These are phyloP conservation scores for Listronotus bonariensis DNA, from an alignment of 1,140 invertebrate genomes.

Conservation along the genomic window DNA sequence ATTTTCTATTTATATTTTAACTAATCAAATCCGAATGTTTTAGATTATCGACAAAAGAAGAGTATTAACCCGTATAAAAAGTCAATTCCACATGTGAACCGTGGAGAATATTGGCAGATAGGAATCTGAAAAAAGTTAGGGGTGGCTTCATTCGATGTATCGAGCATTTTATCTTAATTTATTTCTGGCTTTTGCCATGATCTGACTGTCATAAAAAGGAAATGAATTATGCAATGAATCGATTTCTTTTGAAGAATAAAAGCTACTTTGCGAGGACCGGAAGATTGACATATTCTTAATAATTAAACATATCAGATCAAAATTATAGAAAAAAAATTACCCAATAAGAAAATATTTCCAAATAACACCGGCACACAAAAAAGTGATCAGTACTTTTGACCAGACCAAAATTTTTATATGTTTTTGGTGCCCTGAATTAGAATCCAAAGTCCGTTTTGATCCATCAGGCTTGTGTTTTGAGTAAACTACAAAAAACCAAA, in stretches of 20 bases:
- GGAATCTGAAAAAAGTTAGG: conserved; percentile 32
- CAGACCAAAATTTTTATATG: too few species aligned
- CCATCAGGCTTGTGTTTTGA: too few species aligned
- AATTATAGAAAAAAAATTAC: too few species aligned
- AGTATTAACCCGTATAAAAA: conserved; percentile 29
- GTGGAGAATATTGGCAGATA: conserved; percentile 23
- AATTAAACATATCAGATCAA: too few species aligned
- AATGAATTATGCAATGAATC: conserved; percentile 21
- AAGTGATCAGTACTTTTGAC: too few species aligned
- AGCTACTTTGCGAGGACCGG: too few species aligned
- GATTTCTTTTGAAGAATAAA: neutral
- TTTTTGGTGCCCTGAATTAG: too few species aligned
- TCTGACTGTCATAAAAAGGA: conserved; percentile 26
- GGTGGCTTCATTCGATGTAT: conserved; percentile 28
- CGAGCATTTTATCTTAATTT: conserved; percentile 32
- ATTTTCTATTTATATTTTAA: conserved; percentile 7
- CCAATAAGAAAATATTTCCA: too few species aligned
- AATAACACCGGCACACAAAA: too few species aligned
- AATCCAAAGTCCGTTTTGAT: too few species aligned
- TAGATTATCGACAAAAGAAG: conserved; percentile 18
- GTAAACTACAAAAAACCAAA: too few species aligned
- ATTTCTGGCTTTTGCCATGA: conserved; percentile 33
- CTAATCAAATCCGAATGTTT: conserved; percentile 25
- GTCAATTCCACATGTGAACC: conserved; percentile 30
- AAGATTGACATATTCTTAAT: too few species aligned